Evolutionary conservation across 2,888 invertebrate genomes (phyloP).

Genomic region (Scaptomyza polygonia): DNA sequence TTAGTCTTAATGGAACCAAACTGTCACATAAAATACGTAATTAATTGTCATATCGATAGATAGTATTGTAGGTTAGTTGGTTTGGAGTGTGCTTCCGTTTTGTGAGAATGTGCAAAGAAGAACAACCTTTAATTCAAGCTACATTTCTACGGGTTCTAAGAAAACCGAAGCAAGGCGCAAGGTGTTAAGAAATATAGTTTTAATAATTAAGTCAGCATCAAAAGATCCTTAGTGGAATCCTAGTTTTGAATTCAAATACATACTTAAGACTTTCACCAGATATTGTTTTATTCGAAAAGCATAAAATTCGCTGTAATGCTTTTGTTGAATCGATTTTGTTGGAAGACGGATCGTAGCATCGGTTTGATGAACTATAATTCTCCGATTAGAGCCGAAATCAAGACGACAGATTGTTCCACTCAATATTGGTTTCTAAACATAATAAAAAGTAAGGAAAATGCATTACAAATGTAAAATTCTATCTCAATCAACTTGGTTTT

Average conservation of each 20-base stretch:
- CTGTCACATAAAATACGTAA: conserved; percentile 70
- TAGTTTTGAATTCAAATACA: too few species aligned
- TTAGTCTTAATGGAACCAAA: conserved; percentile 66
- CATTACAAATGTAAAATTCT: not conserved
- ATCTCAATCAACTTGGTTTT: not conserved
- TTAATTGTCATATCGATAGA: conserved; percentile 62
- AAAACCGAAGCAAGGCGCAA: conserved; percentile 1
- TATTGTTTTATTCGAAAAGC: too few species aligned
- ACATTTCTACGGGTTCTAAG: conserved; percentile 10
- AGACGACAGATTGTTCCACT: too few species aligned
- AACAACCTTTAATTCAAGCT: not conserved
- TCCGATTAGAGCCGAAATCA: not conserved
- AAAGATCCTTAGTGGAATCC: too few species aligned
- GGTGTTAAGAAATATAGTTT: not conserved
- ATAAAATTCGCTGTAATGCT: too few species aligned
- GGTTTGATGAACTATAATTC: too few species aligned
- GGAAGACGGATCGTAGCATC: too few species aligned
- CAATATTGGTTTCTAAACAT: not conserved
- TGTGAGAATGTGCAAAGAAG: not conserved
- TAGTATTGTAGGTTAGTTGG: conserved; percentile 1
- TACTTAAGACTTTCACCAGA: too few species aligned
- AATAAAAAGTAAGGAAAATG: not conserved
- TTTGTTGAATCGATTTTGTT: too few species aligned
- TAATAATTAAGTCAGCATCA: too few species aligned
- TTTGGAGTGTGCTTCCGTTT: conserved; percentile 43